phyloP scores from a whole-genome alignment of 53 echinoderm and acorn worm genomes.

The Paelopatides confundens region DNA sequence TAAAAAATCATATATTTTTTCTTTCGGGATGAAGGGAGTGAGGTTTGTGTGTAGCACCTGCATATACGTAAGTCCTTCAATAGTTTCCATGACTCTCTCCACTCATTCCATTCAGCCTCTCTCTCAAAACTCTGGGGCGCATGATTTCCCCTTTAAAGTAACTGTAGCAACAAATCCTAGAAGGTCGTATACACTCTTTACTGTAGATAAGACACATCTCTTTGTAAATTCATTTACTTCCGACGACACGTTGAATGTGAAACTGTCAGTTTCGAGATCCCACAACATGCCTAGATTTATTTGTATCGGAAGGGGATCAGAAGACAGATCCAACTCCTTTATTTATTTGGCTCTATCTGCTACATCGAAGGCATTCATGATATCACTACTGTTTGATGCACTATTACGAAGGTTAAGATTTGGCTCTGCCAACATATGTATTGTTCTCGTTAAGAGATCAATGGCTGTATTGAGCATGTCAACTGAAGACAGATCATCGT shows the following conservation, averaged over 20 bases:
- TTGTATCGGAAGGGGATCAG: conserved; percentile 42
- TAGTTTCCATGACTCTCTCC: neutral
- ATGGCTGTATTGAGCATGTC: conserved; percentile 29
- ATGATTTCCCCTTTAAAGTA: conserved; percentile 44
- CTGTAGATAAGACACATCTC: conserved; percentile 59
- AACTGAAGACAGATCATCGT: conserved; percentile 54
- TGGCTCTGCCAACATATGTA: conserved; percentile 30
- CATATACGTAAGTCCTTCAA: conserved; percentile 28
- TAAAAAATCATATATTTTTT: conserved; percentile 64
- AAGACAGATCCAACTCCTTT: conserved; percentile 46
- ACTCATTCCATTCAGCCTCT: conserved; percentile 4
- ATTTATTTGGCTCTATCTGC: conserved; percentile 59
- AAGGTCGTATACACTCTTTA: conserved; percentile 60
- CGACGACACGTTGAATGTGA: conserved; percentile 50
- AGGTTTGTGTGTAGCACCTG: conserved; percentile 36
- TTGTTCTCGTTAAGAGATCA: conserved; percentile 36
- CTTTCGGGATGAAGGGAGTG: neutral
- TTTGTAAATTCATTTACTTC: conserved; percentile 32
- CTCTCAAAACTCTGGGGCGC: conserved; percentile 24
- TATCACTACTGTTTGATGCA: conserved; percentile 56
- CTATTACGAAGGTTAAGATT: conserved; percentile 73
- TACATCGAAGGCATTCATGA: conserved; percentile 49
- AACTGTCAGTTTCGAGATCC: conserved; percentile 60
- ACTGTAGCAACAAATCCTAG: conserved; percentile 62
- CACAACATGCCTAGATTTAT: conserved; percentile 70